phyloP scores from a whole-genome alignment of 2,888 invertebrate genomes.

The Volucella inanis region DNA sequence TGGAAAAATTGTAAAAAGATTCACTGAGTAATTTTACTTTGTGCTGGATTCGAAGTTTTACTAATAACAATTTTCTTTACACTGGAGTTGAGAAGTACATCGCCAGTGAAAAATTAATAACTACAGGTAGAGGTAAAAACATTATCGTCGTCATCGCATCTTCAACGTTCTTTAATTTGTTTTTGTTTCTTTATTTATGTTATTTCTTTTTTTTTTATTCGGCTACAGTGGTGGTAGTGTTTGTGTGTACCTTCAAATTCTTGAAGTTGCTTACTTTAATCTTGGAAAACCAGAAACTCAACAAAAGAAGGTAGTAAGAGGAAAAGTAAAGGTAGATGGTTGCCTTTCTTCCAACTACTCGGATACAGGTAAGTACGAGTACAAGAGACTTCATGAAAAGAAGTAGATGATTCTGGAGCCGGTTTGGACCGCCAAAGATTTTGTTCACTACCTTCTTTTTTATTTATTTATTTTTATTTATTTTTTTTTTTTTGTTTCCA shows the following conservation, averaged over 20 bases:
- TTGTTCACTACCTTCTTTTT: conserved; percentile 44
- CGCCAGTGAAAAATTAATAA: conserved; percentile 53
- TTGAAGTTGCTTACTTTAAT: conserved; percentile 73
- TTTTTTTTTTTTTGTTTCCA: conserved; percentile 37
- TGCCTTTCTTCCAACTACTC: conserved; percentile 69
- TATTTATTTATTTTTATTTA: conserved; percentile 4
- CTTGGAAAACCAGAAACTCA: conserved; percentile 73
- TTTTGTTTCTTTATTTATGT: conserved; percentile 69
- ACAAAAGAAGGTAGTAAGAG: conserved; percentile 70
- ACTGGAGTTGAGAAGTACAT: conserved; percentile 51
- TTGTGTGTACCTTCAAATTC: conserved; percentile 66
- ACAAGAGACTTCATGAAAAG: conserved; percentile 47
- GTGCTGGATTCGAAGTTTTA: too few species aligned
- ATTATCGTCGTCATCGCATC: conserved; percentile 71
- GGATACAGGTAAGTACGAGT: conserved; percentile 47
- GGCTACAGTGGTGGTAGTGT: conserved; percentile 49
- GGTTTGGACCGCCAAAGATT: conserved; percentile 75
- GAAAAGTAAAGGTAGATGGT: conserved; percentile 71
- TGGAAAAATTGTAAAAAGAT: too few species aligned
- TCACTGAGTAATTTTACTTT: too few species aligned
- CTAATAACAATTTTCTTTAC: too few species aligned
- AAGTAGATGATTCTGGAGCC: conserved; percentile 72
- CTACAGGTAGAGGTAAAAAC: conserved; percentile 64
- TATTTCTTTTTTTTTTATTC: conserved; percentile 43
- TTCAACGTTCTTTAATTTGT: conserved; percentile 73